Base-by-base conservation (phyloP, 2,113 vertebrate species). In the Microtus pennsylvanicus region DNA sequence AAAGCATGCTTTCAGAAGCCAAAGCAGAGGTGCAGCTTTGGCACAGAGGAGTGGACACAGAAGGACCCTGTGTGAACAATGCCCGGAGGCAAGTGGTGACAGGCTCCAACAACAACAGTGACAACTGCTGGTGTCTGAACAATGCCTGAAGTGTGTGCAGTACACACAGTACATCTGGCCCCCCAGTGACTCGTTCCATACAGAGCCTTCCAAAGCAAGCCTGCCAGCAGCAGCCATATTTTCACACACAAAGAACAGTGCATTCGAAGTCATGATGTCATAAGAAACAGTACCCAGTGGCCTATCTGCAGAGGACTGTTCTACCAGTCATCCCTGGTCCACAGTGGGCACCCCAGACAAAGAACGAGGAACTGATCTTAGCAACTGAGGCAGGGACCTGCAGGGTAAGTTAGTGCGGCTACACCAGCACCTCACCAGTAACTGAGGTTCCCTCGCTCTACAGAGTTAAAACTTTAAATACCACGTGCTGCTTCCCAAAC, bases 181-280 rank as follows among this genome's bases (percentile, higher is more conserved):
- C 83, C 47, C 47, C 95, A 38, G 58, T 9, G 45, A 69, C 52
- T 86, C 55, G 4, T 65, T 70, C 92, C 72, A 83, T 80, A 83
- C 50, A 93, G 82, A 93, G 61, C 92, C 55, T 87, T 92, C 75
- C 33, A 80, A 95, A 93, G 87, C 33, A 89, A 94, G 89, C 38
- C 35, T 52, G 52, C 52, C n/a, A 63, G 10, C 67, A 70, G 61
- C 17, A 0, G 92, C 92, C 97, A 76, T 63, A 77, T 93, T 89
- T 92, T 94, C 88, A 90, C 76, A 96, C 13, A 96, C 97, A 97
- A 96, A 97, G 90, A 52, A 30, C 22, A 78, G 76, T 30, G 24
- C 11, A 65, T 85, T 87, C 97, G 82, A 83, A 91, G 87, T 6
- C 42, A 95, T 45, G 13, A 74, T 87, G 67, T 33, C 61, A 17